Percentiles rank a stretch among this genome's conserved stretches.
Conservation (phyloP, 92 coral and sea anemone genomes). For the Montipora capitata region DNA sequence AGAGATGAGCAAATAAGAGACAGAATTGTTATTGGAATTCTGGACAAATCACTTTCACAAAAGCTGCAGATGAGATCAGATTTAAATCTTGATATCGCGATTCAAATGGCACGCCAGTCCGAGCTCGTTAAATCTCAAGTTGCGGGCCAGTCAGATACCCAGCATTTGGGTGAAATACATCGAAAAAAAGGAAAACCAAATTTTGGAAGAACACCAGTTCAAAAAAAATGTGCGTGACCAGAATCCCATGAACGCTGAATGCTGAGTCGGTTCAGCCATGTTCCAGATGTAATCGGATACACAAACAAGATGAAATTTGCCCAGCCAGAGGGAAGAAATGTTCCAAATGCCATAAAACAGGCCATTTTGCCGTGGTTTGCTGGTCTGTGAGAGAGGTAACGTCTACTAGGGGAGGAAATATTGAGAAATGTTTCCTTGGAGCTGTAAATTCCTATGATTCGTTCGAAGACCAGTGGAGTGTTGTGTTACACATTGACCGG, state of each 20-base stretch:
- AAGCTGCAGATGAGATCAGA: constrained; percentile 55
- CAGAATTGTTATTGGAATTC: constrained; percentile 66
- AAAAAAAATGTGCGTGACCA: background rate
- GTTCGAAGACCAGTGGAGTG: background rate
- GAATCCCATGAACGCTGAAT: background rate
- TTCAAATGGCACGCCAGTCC: constrained; percentile 61
- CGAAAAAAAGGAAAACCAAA: too few species aligned
- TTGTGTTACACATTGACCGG: constrained; percentile 35
- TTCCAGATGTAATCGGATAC: constrained; percentile 44
- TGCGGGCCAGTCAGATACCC: constrained; percentile 43
- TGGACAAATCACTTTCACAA: constrained; percentile 60
- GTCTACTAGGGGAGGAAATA: background rate
- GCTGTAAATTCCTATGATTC: constrained; percentile 46
- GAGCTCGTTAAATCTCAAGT: constrained; percentile 56
- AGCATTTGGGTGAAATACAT: constrained; percentile 45
- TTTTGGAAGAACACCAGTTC: too few species aligned
- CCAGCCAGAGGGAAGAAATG: constrained; percentile 66
- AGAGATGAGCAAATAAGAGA: constrained; percentile 62
- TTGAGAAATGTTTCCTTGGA: constrained; percentile 54
- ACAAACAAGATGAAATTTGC: constrained; percentile 10
- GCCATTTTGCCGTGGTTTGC: constrained; percentile 71
- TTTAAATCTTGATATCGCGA: constrained; percentile 39
- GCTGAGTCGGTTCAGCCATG: constrained; percentile 24
- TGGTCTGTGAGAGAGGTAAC: constrained; percentile 62
- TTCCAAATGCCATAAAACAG: constrained; percentile 46